phyloP scores from a whole-genome alignment of 2,888 invertebrate species.

The Coenonympha glycerion region DNA sequence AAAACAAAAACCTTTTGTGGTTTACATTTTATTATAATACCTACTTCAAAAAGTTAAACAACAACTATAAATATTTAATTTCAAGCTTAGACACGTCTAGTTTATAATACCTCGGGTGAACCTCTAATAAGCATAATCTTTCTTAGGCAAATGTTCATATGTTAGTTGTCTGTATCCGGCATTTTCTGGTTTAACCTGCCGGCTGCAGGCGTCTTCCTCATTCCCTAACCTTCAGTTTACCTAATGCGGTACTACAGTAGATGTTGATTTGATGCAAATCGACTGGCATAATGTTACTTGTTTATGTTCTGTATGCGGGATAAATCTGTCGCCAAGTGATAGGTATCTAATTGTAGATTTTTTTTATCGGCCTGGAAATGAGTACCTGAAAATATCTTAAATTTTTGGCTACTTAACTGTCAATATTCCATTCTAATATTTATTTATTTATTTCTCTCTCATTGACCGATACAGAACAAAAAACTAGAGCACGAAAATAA shows the following conservation, averaged over 20 bases:
- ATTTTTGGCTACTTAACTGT: no score
- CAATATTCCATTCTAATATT: no score
- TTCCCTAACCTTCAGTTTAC: slow-evolving; percentile 37
- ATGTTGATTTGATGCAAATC: slow-evolving; percentile 7
- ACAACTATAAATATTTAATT: no score
- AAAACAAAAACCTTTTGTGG: no score
- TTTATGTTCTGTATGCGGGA: not conserved
- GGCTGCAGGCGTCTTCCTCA: slow-evolving; percentile 40
- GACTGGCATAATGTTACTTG: not conserved
- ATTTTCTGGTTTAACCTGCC: slow-evolving; percentile 46
- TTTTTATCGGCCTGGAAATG: no score
- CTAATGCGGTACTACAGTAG: slow-evolving; percentile 5
- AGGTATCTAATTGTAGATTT: not conserved
- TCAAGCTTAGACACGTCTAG: no score
- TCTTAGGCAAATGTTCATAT: slow-evolving; percentile 3
- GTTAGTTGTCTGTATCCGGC: slow-evolving; percentile 31
- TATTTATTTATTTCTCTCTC: no score
- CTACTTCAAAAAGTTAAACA: no score
- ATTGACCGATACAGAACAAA: no score
- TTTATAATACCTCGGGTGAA: not conserved
- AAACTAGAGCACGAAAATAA: no score
- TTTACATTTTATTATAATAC: no score
- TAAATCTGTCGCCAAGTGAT: not conserved
- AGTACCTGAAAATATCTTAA: no score
- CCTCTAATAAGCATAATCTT: not conserved